Evolutionary conservation across 2,113 vertebrate species (phyloP).

Genomic region (Catharus bicknelli): DNA sequence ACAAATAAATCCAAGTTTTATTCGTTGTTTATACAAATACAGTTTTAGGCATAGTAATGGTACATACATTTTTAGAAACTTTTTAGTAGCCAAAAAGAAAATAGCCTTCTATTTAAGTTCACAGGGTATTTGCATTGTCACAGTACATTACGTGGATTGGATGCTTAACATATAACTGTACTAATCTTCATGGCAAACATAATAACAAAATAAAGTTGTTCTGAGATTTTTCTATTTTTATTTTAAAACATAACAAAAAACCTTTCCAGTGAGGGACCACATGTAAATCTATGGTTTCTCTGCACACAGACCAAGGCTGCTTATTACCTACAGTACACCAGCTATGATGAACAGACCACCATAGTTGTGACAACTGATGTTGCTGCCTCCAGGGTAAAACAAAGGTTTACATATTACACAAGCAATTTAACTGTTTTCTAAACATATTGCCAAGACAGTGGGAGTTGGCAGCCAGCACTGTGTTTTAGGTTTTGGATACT

Average conservation of each 20-base stretch:
- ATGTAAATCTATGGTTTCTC: constrained; percentile 74
- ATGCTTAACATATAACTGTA: constrained; percentile 64
- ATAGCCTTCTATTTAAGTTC: constrained; percentile 58
- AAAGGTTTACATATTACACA: constrained; percentile 99
- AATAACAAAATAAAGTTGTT: constrained; percentile 73
- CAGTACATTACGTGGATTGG: constrained; percentile 51
- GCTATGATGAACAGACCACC: constrained; percentile 94
- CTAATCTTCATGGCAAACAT: constrained; percentile 63
- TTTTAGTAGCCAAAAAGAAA: constrained; percentile 9
- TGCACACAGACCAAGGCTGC: constrained; percentile 79
- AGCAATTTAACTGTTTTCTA: constrained; percentile 98
- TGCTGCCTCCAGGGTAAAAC: constrained; percentile 90
- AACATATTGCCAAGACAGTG: constrained; percentile 98
- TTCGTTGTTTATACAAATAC: not conserved
- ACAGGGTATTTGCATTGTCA: constrained; percentile 69
- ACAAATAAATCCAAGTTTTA: not conserved
- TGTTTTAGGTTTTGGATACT: constrained; percentile 86
- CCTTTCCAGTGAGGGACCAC: constrained; percentile 30
- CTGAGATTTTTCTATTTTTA: constrained; percentile 64
- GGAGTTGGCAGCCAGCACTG: constrained; percentile 87
- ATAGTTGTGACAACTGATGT: constrained; percentile 91
- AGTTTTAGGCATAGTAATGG: not conserved
- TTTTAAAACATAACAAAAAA: constrained; percentile 53
- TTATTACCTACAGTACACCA: constrained; percentile 82
- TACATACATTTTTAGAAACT: not conserved